Evolutionary conservation across 2,797 vertebrate genomes (phyloP).

Genomic region (Eulemur mongoz): DNA sequence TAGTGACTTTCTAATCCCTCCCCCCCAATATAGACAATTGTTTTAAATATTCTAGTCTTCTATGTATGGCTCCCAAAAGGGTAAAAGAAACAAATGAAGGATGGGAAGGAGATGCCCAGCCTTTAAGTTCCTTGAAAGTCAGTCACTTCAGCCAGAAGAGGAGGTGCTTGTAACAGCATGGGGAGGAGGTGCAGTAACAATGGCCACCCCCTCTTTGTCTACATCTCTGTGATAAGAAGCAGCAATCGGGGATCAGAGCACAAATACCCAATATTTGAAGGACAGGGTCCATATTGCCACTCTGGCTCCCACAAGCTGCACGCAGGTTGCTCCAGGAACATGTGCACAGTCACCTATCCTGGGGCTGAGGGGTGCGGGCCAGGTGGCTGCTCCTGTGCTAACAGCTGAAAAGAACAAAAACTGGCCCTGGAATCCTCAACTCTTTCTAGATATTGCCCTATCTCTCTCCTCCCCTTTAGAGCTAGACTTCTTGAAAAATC

Average conservation of each 20-base stretch:
- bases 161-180: background rate
- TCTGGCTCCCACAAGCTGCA: background rate
- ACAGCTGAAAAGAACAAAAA: background rate
- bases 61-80: background rate
- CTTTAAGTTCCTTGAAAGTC: background rate
- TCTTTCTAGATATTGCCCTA: background rate
- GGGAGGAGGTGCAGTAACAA: background rate
- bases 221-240: background rate
- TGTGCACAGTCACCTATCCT: background rate
- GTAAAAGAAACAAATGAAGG: background rate
- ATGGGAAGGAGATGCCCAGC: background rate
- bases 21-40: background rate
- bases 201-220: background rate
- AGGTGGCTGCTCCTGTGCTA: background rate
- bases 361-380: background rate
- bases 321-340: background rate
- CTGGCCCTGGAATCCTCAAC: background rate
- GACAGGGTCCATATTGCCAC: background rate
- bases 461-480: background rate
- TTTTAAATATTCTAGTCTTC: background rate
- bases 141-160: background rate
- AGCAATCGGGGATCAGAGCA: background rate
- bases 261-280: background rate
- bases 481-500: background rate
- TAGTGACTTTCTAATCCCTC: background rate